These are phyloP conservation scores for Globicephala melas DNA, from an alignment of 2,113 vertebrate species.

Conservation along the genomic window DNA sequence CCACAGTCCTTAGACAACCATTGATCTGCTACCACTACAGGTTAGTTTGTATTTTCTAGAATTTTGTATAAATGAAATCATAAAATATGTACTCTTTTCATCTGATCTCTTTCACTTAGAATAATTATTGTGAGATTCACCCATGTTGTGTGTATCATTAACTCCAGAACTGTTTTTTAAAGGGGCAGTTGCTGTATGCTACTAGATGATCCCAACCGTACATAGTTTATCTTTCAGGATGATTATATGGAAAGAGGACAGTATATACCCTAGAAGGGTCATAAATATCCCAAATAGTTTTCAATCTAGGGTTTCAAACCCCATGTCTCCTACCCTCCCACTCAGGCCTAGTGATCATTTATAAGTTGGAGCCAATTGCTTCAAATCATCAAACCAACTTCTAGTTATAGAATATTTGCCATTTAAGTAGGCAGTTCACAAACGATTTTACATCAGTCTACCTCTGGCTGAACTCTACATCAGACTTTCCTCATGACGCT, in stretches of 20 bases:
- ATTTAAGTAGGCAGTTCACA: neutral
- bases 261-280: neutral
- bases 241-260: neutral
- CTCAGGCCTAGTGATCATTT: neutral
- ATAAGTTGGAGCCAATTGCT: neutral
- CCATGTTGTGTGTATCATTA: neutral
- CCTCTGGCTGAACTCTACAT: constrained; percentile 10
- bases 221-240: neutral
- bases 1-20: neutral
- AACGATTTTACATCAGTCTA: constrained; percentile 7
- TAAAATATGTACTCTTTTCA: neutral
- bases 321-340: neutral
- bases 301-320: neutral
- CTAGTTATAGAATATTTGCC: neutral
- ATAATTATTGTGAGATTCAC: neutral
- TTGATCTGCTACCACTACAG: neutral
- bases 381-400: constrained; percentile 16
- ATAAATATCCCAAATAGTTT: neutral
- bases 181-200: neutral
- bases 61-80: neutral
- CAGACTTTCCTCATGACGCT: neutral
- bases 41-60: neutral
- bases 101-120: neutral
- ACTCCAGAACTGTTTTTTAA: neutral
- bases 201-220: neutral